A percentile compares a stretch with the other conserved stretches of the same genome.
These are phyloP conservation scores for mouse (Mus musculus) DNA, from an alignment of 2,113 vertebrate genomes.

Conservation along the genomic window GRCm39 chr9:46222501-46223000, in stretches of 20 bases:
- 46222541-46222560: not conserved
- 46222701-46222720: not conserved
- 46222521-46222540: not conserved
- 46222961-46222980: not conserved
- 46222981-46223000: not conserved
- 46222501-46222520: not conserved
- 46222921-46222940: slow-evolving; percentile 45
- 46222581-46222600: not conserved
- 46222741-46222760: not conserved
- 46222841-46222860: not conserved
- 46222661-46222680: too few relatives aligned
- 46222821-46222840: not conserved
- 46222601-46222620: not conserved
- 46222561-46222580: not conserved
- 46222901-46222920: not conserved
- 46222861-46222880: not conserved
- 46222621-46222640: not conserved
- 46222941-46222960: slow-evolving; percentile 9
- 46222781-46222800: not conserved
- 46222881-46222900: not conserved
- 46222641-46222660: too few relatives aligned
- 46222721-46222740: not conserved
- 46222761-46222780: not conserved
- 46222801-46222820: not conserved
- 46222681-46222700: too few relatives aligned